Evolutionary conservation across 2,113 vertebrate species (phyloP), one percentile per base, ranked within the genome.

Genomic region (Coptodon bakossiorum): DNA sequence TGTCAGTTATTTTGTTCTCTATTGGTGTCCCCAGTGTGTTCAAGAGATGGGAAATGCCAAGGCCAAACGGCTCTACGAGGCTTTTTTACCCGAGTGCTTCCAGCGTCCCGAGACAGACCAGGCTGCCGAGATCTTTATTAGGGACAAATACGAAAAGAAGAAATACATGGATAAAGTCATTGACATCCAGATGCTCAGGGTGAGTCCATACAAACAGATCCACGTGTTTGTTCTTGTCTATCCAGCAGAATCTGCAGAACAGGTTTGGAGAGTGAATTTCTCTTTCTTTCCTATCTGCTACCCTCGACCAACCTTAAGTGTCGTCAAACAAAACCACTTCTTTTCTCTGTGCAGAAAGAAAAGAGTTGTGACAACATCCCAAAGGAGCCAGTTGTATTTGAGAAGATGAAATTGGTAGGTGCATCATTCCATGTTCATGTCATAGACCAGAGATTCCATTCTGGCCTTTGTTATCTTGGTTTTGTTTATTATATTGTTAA

Each of bases 31-130:
- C 6, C 95, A 99, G 99, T 98, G 98, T 84, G 98, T 99, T 92
- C 98, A 99, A 90, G 99, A 99, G 94, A 99, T 99, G 98, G 98
- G 99, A 36, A 99, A 99, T 0, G 97, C 97, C 71, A 99, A 99
- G 93, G 98, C 99, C 86, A 98, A 97, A 29, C 97, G 98, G 57
- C 97, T 99, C 3, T 99, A 99, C 1, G 99, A 99, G 96, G 98
- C 98, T 43, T 98, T 98, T 92, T 96, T 99, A 94, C 98, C 99
- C 0, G 97, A 99, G 93, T 98, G 97, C 93, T 99, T 99, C 95
- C 97, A 98, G 85, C 95, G 98, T 14, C 98, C 99, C 7, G 98
- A 99, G 61, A 98, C 97, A 27, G 98, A 99, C 92, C 98, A 98
- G 96, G 97, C 98, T 6, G 97, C 98, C 24, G 99, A 99, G 91